These are phyloP conservation scores for Procambarus virginalis DNA, from an alignment of 1,140 invertebrate species.

Conservation along the genomic window DNA sequence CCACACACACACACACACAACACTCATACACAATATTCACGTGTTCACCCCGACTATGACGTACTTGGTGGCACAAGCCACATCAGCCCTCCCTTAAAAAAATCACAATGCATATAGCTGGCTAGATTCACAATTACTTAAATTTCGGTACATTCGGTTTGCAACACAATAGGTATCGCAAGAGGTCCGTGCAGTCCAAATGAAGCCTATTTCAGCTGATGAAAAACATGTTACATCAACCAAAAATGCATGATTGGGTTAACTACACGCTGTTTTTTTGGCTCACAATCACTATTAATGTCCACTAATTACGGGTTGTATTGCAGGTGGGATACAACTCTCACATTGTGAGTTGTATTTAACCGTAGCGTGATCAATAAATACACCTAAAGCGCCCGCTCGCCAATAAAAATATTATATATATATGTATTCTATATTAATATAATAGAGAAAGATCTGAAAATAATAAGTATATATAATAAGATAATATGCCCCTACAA, in stretches of 20 bases:
- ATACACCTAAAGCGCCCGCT: too few species aligned
- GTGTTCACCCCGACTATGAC: neutral
- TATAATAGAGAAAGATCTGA: too few species aligned
- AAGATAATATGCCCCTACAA: too few species aligned
- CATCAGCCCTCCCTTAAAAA: neutral
- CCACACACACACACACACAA: too few species aligned
- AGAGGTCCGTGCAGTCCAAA: conserved; percentile 48
- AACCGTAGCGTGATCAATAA: neutral
- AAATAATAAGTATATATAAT: too few species aligned
- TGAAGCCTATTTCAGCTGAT: conserved; percentile 54
- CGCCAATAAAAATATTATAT: too few species aligned
- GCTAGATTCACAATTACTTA: conserved; percentile 58
- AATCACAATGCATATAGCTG: conserved; percentile 44
- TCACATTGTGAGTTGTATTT: neutral
- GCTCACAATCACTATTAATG: conserved; percentile 48
- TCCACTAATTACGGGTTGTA: conserved; percentile 41
- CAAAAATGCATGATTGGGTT: conserved; percentile 57
- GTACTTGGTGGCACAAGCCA: conserved; percentile 2
- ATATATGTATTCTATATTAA: too few species aligned
- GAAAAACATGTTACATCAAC: conserved; percentile 52
- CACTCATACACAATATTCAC: neutral
- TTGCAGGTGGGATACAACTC: neutral
- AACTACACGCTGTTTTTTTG: conserved; percentile 23
- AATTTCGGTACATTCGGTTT: conserved; percentile 53
- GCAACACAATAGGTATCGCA: conserved; percentile 42